phyloP scores from a whole-genome alignment of 2,797 vertebrate genomes.

The Malurus splendens region DNA sequence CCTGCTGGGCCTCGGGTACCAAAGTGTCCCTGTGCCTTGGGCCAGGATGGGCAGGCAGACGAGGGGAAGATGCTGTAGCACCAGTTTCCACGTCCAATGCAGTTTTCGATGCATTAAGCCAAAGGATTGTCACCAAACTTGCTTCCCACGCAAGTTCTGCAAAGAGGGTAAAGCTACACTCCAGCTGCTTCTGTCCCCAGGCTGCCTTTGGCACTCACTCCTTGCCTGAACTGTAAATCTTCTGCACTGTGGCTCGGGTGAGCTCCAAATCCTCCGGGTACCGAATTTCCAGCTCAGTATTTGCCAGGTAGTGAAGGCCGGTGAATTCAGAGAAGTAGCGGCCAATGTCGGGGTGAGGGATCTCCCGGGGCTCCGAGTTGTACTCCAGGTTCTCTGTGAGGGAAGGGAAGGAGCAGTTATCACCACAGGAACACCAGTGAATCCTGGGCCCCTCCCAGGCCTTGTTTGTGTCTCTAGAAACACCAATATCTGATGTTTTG shows the following conservation, averaged over 20 bases:
- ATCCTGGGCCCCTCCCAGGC: not conserved
- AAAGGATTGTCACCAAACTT: constrained; percentile 16
- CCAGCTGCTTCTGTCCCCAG: not conserved
- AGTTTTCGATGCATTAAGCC: constrained; percentile 32
- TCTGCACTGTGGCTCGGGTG: constrained; percentile 76
- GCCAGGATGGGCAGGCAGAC: constrained; percentile 39
- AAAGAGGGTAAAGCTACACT: constrained; percentile 39
- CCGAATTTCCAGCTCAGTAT: constrained; percentile 85
- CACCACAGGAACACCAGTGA: not conserved
- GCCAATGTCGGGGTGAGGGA: constrained; percentile 89
- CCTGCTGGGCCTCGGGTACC: constrained; percentile 15
- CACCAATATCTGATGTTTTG: not conserved
- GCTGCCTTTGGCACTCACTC: constrained; percentile 18
- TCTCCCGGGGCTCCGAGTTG: constrained; percentile 85
- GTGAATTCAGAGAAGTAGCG: constrained; percentile 93
- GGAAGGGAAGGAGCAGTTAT: not conserved
- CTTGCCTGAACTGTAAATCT: constrained; percentile 78
- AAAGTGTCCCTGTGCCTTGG: not conserved
- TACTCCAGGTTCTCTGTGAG: constrained; percentile 90
- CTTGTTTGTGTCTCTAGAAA: not conserved
- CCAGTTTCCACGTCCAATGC: constrained; percentile 26
- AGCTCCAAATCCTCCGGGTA: constrained; percentile 87
- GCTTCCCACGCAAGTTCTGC: constrained; percentile 18
- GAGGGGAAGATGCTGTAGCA: not conserved
- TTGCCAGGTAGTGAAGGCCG: constrained; percentile 83